These are phyloP conservation scores for Pyrocephalus nanus DNA, from an alignment of 2,797 vertebrate genomes.

Conservation along the genomic window DNA sequence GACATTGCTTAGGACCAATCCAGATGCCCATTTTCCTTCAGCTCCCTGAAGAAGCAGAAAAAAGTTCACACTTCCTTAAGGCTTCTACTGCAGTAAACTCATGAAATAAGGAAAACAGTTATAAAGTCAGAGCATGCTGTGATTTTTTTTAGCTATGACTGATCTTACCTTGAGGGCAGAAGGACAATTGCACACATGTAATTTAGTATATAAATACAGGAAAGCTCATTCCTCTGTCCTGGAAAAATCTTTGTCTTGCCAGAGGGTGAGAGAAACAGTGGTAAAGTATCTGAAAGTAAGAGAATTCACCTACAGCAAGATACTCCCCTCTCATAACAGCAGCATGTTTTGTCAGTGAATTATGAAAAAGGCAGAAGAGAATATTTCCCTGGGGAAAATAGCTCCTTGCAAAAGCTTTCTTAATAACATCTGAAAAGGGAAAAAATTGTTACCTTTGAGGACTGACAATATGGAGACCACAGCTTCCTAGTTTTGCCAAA, in stretches of 20 bases:
- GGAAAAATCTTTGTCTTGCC: slow-evolving; percentile 11
- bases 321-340: background rate
- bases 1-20: background rate
- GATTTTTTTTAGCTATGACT: background rate
- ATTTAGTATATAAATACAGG: background rate
- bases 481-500: background rate
- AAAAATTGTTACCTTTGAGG: background rate
- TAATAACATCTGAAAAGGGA: background rate
- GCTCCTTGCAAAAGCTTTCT: slow-evolving; percentile 2
- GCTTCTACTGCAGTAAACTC: background rate
- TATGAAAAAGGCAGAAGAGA: background rate
- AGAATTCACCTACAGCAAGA: background rate
- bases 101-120: background rate
- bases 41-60: background rate
- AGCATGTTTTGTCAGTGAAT: background rate
- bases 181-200: background rate
- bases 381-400: background rate
- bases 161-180: background rate
- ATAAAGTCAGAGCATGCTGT: background rate
- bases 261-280: background rate
- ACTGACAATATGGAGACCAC: background rate
- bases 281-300: background rate
- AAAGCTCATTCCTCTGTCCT: background rate
- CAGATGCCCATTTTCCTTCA: background rate
- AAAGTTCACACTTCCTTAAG: background rate